Evolutionary conservation across 2,797 vertebrate species (phyloP), one percentile per base, ranked within the genome.

Genomic region (Hephaestus fuliginosus): DNA sequence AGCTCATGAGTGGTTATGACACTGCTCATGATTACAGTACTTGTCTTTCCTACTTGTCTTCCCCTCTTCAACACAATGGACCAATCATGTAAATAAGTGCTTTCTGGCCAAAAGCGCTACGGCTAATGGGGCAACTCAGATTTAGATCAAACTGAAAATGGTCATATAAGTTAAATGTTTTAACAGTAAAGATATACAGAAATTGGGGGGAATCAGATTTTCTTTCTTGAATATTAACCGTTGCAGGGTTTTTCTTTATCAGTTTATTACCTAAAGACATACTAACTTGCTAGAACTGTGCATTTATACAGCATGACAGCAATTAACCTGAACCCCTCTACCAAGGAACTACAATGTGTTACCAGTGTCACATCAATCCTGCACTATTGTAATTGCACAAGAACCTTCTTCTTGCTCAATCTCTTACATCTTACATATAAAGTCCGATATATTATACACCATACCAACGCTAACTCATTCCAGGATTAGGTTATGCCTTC

Each of bases 11-110:
- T 15, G 33, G 46, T 66, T 39, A 39, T 17, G 25, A 44, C 36
- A 76, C 36, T 1, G 15, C n/a, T 66, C 15, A 62, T 66, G 52
- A 75, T 74, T 68, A 56, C 17, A 11, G 64, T 22, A 43, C 49
- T 43, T 14, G 6, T 33, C 30, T 79, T 15, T 53, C 18, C 2
- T 61, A 5, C 33, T 48, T 33, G 52, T 12, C 12, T 39, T 4
- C 20, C 25, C 20, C 49, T 69, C 66, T 25, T 55, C 33, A 69
- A 43, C 36, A 25, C 14, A 55, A 41, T 41, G 46, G 7, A 71
- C 14, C 46, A 72, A 78, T 70, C 46, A 70, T 51, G 18, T 43
- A 49, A 74, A 69, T 64, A 70, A 36, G 9, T 12, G 9, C 10
- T 48, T 55, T n/a, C 46, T 18, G 22, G 46, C 25, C 20, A 53